Evolutionary conservation across 2,797 vertebrate species (phyloP).

Genomic region (Diplodus puntazzo): DNA sequence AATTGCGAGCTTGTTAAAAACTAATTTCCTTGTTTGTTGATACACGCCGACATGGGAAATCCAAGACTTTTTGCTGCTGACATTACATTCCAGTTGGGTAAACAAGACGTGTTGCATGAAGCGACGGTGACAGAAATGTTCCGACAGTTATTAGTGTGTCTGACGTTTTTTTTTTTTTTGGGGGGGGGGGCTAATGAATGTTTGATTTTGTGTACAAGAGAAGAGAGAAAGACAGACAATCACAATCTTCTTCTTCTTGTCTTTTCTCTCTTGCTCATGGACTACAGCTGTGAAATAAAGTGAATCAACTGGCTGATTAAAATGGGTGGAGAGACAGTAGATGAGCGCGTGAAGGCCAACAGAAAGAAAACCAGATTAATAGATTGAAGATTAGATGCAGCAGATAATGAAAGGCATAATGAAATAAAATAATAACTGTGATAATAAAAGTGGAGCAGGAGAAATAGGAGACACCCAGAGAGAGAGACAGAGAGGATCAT

Average conservation of each 20-base stretch:
- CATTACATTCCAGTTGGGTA: neutral
- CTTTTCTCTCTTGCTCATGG: neutral
- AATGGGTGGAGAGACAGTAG: constrained; percentile 14
- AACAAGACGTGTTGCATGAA: constrained; percentile 14
- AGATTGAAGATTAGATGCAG: constrained; percentile 49
- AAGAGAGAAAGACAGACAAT: neutral
- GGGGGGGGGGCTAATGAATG: constrained; percentile 2
- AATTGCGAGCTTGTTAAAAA: constrained; percentile 34
- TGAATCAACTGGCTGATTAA: constrained; percentile 25
- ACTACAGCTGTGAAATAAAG: constrained; percentile 45
- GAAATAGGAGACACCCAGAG: neutral
- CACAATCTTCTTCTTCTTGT: neutral
- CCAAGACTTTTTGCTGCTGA: neutral
- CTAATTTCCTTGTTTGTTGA: constrained; percentile 21
- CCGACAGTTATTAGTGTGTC: neutral
- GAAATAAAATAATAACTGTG: constrained; percentile 43
- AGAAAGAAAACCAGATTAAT: constrained; percentile 53
- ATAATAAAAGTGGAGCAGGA: constrained; percentile 25
- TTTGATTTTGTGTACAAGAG: constrained; percentile 17
- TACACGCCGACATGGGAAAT: constrained; percentile 13
- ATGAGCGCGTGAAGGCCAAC: constrained; percentile 29
- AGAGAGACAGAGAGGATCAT: constrained; percentile 24
- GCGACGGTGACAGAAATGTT: constrained; percentile 16
- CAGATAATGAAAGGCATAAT: constrained; percentile 49
- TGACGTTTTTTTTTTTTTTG: constrained; percentile 1